Evolutionary conservation across 2,113 vertebrate species (phyloP).

Genomic region (Megaceryle maxima): DNA sequence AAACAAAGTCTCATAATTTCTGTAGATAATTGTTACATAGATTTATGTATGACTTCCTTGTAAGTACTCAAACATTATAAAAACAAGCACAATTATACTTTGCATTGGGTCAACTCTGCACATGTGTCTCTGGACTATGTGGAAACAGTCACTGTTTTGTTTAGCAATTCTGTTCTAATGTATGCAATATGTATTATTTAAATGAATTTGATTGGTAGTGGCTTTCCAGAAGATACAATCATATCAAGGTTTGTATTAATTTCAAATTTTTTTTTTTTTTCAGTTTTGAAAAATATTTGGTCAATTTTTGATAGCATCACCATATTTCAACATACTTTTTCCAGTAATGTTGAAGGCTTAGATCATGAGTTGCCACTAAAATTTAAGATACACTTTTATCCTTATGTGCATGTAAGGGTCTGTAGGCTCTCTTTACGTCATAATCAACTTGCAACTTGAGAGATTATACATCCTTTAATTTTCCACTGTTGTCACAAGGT

Average conservation of each 20-base stretch:
- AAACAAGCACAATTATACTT: neutral
- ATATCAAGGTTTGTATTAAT: neutral
- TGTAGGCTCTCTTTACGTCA: neutral
- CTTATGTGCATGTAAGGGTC: neutral
- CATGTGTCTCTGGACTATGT: neutral
- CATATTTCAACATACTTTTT: neutral
- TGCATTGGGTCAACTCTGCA: neutral
- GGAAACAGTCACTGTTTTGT: neutral
- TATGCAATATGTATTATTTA: neutral
- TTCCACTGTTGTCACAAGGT: neutral
- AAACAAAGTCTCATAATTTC: neutral
- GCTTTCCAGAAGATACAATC: neutral
- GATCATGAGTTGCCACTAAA: neutral
- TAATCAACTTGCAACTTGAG: neutral
- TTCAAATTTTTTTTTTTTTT: neutral
- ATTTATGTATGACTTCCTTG: neutral
- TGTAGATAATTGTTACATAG: neutral
- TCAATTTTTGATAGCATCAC: neutral
- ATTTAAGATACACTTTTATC: neutral
- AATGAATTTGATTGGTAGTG: neutral
- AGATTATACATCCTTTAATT: neutral
- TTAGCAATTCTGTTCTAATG: neutral
- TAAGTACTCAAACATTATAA: neutral
- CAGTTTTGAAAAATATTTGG: neutral
- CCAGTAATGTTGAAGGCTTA: neutral